These are phyloP conservation scores for Myopa testacea DNA, from an alignment of 2,888 invertebrate genomes.

Conservation along the genomic window DNA sequence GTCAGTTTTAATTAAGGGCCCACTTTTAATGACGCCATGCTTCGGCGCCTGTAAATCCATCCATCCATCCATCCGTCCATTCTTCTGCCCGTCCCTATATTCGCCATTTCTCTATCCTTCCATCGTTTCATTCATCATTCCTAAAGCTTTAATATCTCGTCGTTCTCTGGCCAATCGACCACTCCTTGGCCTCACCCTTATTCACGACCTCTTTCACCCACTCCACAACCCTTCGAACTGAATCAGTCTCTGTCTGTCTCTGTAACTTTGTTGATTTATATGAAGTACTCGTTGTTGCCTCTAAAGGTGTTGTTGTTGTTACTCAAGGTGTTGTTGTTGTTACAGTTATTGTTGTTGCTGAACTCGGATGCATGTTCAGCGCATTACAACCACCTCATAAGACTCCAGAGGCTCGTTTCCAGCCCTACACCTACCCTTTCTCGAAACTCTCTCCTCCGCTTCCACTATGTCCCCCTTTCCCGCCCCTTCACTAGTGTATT, in stretches of 20 bases:
- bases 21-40: slow-evolving; percentile 46
- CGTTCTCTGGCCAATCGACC: not conserved
- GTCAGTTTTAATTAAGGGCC: slow-evolving; percentile 57
- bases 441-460: too few relatives aligned
- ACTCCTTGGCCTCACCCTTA: slow-evolving; percentile 11
- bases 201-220: not conserved
- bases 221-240: not conserved
- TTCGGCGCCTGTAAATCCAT: slow-evolving; percentile 9
- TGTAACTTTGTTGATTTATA: not conserved
- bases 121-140: not conserved
- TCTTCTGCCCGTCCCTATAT: not conserved
- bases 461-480: too few relatives aligned
- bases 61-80: slow-evolving; percentile 18
- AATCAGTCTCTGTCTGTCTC: not conserved
- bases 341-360: too few relatives aligned
- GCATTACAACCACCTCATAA: too few relatives aligned
- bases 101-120: not conserved
- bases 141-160: not conserved
- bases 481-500: too few relatives aligned
- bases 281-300: not conserved
- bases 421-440: too few relatives aligned
- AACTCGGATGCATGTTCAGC: too few relatives aligned
- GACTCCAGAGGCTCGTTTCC: too few relatives aligned
- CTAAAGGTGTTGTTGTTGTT: too few relatives aligned
- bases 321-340: too few relatives aligned